phyloP scores from a whole-genome alignment of 2,113 vertebrate species.

The Poecilia latipinna region DNA sequence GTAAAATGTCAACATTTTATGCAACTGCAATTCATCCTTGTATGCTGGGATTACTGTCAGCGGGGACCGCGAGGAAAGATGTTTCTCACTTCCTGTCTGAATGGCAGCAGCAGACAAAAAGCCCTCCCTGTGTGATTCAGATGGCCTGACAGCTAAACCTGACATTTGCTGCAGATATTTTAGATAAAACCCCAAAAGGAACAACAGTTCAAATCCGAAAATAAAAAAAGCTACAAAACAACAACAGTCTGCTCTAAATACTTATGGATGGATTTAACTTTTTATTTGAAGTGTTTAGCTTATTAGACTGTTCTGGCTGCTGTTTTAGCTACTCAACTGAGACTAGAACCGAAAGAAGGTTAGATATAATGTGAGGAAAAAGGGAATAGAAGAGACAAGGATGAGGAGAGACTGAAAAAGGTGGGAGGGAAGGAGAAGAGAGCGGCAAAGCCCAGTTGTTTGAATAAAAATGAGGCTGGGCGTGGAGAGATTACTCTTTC shows the following conservation, averaged over 20 bases:
- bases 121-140: slow-evolving; percentile 13
- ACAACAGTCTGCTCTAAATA: slow-evolving; percentile 7
- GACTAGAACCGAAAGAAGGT: slow-evolving; percentile 37
- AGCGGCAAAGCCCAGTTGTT: slow-evolving; percentile 47
- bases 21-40: slow-evolving; percentile 12
- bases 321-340: slow-evolving; percentile 45
- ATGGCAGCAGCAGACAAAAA: slow-evolving; percentile 22
- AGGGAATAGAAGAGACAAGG: slow-evolving; percentile 41
- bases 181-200: slow-evolving; percentile 27
- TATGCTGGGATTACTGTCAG: slow-evolving; percentile 13
- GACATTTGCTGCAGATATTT: slow-evolving; percentile 42
- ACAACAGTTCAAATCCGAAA: background rate
- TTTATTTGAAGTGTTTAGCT: slow-evolving; percentile 42
- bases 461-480: slow-evolving; percentile 70
- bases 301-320: slow-evolving; percentile 25
- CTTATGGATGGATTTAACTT: slow-evolving; percentile 52
- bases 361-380: slow-evolving; percentile 21
- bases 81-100: slow-evolving; percentile 12
- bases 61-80: slow-evolving; percentile 8
- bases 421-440: slow-evolving; percentile 12
- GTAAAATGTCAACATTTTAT: background rate
- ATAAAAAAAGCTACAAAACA: background rate
- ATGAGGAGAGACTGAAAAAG: slow-evolving; percentile 49
- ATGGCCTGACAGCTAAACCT: slow-evolving; percentile 32
- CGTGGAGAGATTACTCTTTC: slow-evolving; percentile 63